phyloP scores from a whole-genome alignment of 2,797 vertebrate genomes.

The Sparus aurata region DNA sequence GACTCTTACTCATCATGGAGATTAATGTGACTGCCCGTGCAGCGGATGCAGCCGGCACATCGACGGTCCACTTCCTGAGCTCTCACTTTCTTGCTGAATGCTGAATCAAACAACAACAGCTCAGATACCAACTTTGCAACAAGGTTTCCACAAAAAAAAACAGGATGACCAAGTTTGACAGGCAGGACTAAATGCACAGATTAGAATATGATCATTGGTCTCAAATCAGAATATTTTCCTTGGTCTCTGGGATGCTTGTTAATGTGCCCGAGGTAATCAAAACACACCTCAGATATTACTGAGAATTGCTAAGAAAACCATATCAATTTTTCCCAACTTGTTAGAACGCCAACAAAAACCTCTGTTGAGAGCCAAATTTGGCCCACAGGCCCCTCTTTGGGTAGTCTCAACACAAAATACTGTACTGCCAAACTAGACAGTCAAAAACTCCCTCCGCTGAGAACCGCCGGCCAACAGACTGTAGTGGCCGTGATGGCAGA shows the following conservation, averaged over 20 bases:
- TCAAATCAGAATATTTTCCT: constrained; percentile 51
- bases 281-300: constrained; percentile 69
- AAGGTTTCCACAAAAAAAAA: not conserved
- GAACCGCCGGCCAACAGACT: constrained; percentile 27
- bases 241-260: constrained; percentile 57
- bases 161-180: constrained; percentile 1
- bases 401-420: constrained; percentile 54
- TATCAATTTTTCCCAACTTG: constrained; percentile 21
- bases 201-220: not conserved
- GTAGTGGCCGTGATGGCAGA: constrained; percentile 55
- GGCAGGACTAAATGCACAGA: constrained; percentile 4
- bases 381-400: constrained; percentile 45
- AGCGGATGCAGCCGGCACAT: constrained; percentile 27
- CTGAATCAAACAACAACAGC: constrained; percentile 4
- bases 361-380: constrained; percentile 44
- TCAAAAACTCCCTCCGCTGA: constrained; percentile 45
- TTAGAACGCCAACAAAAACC: constrained; percentile 57
- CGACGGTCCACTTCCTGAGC: constrained; percentile 1
- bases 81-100: not conserved
- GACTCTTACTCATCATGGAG: constrained; percentile 60
- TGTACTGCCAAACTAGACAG: constrained; percentile 43
- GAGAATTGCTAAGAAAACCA: constrained; percentile 60
- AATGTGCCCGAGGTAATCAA: constrained; percentile 64
- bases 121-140: constrained; percentile 6
- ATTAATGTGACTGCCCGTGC: constrained; percentile 61